These are phyloP conservation scores for Ditula angustiorana DNA, from an alignment of 2,888 invertebrate genomes.

Conservation along the genomic window DNA sequence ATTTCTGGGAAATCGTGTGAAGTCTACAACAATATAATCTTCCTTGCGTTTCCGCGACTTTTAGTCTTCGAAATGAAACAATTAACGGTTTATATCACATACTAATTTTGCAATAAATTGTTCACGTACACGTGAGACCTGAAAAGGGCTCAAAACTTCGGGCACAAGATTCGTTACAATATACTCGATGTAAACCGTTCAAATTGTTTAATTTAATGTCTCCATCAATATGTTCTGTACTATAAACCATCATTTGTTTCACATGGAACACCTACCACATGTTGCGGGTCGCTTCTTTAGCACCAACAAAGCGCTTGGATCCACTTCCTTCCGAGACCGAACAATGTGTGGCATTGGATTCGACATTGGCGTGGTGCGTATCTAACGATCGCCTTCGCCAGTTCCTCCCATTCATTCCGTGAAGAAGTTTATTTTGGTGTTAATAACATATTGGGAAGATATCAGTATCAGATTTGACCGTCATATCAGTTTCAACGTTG, in stretches of 20 bases:
- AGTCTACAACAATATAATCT: too few species aligned
- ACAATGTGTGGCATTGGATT: conserved; percentile 82
- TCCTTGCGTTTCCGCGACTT: too few species aligned
- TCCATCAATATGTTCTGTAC: not conserved
- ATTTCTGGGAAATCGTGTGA: too few species aligned
- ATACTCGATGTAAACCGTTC: too few species aligned
- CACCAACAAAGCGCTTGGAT: conserved; percentile 68
- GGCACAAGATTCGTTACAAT: too few species aligned
- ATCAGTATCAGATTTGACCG: not conserved
- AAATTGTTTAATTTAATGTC: too few species aligned
- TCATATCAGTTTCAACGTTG: not conserved
- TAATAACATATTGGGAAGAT: conserved; percentile 28
- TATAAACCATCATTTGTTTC: not conserved
- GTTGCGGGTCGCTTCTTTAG: conserved; percentile 56
- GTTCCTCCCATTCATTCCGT: conserved; percentile 79
- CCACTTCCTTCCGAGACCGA: conserved; percentile 77
- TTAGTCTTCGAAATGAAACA: too few species aligned
- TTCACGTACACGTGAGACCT: too few species aligned
- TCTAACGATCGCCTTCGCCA: conserved; percentile 73
- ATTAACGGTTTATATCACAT: not conserved
- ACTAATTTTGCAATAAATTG: not conserved
- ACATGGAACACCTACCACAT: conserved; percentile 15
- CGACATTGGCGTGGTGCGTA: conserved; percentile 77
- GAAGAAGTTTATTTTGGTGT: conserved; percentile 57
- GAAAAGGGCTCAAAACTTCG: too few species aligned